A percentile compares a stretch with the other conserved stretches of the same genome.
phyloP scores from a whole-genome alignment of 2,888 invertebrate species.

The Salticus scenicus region DNA sequence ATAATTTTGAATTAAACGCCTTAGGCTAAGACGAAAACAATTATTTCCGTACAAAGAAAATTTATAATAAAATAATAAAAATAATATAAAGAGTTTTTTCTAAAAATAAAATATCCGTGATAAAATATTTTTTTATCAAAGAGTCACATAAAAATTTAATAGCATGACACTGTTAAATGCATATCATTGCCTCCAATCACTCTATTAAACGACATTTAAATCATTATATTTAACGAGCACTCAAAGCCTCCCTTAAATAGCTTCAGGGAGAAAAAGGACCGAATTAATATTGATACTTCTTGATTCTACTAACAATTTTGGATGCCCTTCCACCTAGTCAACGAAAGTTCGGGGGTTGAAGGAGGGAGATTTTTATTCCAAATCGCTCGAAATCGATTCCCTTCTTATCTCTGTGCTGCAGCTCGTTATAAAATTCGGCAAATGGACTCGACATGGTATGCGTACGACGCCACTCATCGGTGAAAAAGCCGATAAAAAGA shows the following conservation, averaged over 20 bases:
- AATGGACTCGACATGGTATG: neutral
- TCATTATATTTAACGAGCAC: neutral
- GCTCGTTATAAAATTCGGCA: conserved; percentile 19
- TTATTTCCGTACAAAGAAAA: too few relatives aligned
- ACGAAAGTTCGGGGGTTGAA: neutral
- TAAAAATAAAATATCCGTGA: too few relatives aligned
- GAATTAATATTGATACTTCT: neutral
- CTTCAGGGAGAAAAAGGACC: neutral
- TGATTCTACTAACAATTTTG: neutral
- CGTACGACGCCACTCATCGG: neutral
- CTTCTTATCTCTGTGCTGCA: neutral
- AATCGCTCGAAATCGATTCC: conserved; percentile 3
- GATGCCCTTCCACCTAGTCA: neutral
- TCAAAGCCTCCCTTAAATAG: neutral
- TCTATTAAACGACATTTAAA: too few relatives aligned
- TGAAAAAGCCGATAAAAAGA: conserved; percentile 15
- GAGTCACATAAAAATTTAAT: too few relatives aligned
- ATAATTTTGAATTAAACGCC: too few relatives aligned
- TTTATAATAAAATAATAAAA: too few relatives aligned
- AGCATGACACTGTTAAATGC: too few relatives aligned
- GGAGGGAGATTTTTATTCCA: neutral
- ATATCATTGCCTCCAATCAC: too few relatives aligned
- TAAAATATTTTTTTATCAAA: too few relatives aligned
- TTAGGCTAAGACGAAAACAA: too few relatives aligned
- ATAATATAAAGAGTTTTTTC: too few relatives aligned